Evolutionary conservation across 2,113 vertebrate genomes (phyloP), one percentile per base, ranked within the genome.

Genomic region (Polyodon spathula): DNA sequence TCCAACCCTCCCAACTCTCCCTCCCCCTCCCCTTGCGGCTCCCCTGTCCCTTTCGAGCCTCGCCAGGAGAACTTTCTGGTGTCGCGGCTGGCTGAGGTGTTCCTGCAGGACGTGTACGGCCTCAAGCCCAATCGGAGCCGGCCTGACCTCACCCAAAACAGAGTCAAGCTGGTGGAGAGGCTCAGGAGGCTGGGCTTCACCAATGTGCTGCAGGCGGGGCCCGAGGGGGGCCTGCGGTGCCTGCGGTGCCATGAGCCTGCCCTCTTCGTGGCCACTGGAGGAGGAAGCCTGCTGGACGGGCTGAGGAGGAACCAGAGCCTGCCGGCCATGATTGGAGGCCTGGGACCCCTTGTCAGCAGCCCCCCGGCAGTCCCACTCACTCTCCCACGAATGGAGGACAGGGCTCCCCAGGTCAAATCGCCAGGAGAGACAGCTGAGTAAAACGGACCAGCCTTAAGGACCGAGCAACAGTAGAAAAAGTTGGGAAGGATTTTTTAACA

Each of bases 221-320:
- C 80, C 8, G 53, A 77, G 0, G 78, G 74, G 17, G 55, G 72
- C 0, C 63, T 85, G 40, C 78, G 27, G 6, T 85, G 72, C 0
- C 63, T 85, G 40, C 78, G 27, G 6, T 85, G 73, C 14, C 86
- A 82, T 68, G 89, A 90, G 48, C 85, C 91, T 0, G 66, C 90
- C 67, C 83, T 86, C 6, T 90, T 95, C 71, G 77, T 97, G 70
- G 88, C 84, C 12, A 76, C 92, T 7, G 71, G 90, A 12, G 78
- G 83, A 0, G 87, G 89, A 39, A 94, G 85, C 62, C 79, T 99
- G 52, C 65, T 98, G 79, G 86, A 88, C 9, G 92, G 93, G 12
- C 73, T 98, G 64, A 88, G 95, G 67, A 85, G 92, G 65, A 98
- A 98, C 76, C 95, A 92, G 73, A 97, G 94, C 71, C 92, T 98